Percentiles rank a stretch among this genome's conserved stretches.
Conservation (phyloP, 2,888 invertebrate genomes). For the Dicranocentrus wangi region DNA sequence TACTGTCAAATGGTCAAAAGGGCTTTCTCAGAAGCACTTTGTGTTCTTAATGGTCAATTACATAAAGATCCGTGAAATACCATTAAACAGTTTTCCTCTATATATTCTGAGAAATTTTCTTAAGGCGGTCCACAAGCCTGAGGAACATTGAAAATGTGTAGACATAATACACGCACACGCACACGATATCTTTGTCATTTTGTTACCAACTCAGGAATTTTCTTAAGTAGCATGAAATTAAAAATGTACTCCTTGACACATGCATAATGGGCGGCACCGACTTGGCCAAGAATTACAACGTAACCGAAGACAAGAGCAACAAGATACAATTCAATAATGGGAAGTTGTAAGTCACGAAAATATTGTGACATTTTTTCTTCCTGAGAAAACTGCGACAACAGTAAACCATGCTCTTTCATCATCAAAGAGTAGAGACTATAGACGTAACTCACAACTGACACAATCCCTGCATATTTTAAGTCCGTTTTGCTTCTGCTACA, state of each 20-base stretch:
- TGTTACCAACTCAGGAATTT: too few species aligned
- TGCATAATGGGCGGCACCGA: constrained; percentile 7
- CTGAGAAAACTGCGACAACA: neutral
- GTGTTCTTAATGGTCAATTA: constrained; percentile 39
- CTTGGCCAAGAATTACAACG: neutral
- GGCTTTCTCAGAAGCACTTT: constrained; percentile 26
- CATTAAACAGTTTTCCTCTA: constrained; percentile 19
- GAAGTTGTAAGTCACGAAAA: constrained; percentile 63
- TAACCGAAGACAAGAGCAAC: neutral
- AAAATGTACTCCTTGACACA: constrained; percentile 28
- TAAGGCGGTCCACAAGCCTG: too few species aligned
- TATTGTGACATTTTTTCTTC: constrained; percentile 61
- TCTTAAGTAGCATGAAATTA: constrained; percentile 59
- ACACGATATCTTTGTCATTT: too few species aligned
- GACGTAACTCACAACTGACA: too few species aligned
- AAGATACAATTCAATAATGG: constrained; percentile 12
- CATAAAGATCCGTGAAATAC: constrained; percentile 43
- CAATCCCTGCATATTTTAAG: too few species aligned
- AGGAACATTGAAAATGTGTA: too few species aligned
- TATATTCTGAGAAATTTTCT: constrained; percentile 27
- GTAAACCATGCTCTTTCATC: neutral
- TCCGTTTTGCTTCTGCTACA: too few species aligned
- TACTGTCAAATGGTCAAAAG: constrained; percentile 5
- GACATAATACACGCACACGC: too few species aligned
- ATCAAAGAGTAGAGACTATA: too few species aligned